Evolutionary conservation across 2,797 vertebrate species (phyloP), one percentile per base, ranked within the genome.

Genomic region (Xiphorhynchus erythropygius): DNA sequence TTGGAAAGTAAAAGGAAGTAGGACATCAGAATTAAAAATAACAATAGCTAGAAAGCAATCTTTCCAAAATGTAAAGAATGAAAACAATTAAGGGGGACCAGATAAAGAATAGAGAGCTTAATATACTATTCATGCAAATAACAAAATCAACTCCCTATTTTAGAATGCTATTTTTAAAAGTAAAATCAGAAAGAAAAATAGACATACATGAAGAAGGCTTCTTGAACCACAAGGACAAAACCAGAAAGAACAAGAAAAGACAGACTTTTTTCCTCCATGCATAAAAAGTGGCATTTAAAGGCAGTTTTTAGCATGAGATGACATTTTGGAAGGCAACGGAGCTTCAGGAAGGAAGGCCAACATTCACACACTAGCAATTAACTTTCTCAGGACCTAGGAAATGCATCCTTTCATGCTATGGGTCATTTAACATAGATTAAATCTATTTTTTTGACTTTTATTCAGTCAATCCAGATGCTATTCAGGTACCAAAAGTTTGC

Each of bases 21-120:
- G 75, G 53, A 56, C 79, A 90, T 62, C 78, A 78, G 90, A 90
- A 97, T 92, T 94, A 92, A 96, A 93, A 96, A 96, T 90, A 96
- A 96, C 84, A 95, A 93, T 80, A 96, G 16, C 56, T 92, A 90
- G 60, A 90, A 87, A 94, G 90, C 46, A 80, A 71, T 78, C 39
- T 41, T 93, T 89, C 68, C 69, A 89, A 94, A 96, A 93, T 74
- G 21, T 85, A 60, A 94, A 91, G 86, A 87, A 94, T 83, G 56
- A 92, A 95, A 94, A 84, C 50, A 95, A 94, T 93, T 93, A 87
- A 93, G 94, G 32, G 39, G 13, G 16, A 64, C n/a, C 27, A 90
- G 46, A 75, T 71, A 67, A 77, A 93, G 23, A 89, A n/a, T 33
- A 71, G 8, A 23, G 35, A 93, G 12, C 14, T 59, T 77, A 80